Conservation (phyloP, 2,888 invertebrate species). For the Limenitis camilla region DNA sequence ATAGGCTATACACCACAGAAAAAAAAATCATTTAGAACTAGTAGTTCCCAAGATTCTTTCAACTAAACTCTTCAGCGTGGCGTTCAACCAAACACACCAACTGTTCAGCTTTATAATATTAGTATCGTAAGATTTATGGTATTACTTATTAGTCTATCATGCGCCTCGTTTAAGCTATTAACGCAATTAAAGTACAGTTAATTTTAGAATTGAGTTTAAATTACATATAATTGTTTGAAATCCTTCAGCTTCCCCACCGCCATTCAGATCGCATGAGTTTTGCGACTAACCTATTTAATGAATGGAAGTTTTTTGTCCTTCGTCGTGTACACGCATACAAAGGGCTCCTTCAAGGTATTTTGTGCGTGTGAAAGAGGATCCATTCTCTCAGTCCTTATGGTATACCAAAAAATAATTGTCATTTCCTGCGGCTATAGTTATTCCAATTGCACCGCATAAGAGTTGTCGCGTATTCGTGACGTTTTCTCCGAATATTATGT, state of each 20-base stretch:
- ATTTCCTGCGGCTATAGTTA: slow-evolving; percentile 68
- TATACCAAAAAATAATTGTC: slow-evolving; percentile 71
- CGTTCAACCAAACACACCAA: too few species aligned
- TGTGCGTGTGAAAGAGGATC: slow-evolving; percentile 68
- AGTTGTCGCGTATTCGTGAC: slow-evolving; percentile 35
- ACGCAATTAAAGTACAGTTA: not conserved
- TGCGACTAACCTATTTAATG: slow-evolving; percentile 71
- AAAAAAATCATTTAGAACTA: too few species aligned
- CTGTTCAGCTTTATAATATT: too few species aligned
- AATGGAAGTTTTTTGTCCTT: slow-evolving; percentile 66
- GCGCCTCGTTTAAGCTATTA: slow-evolving; percentile 7
- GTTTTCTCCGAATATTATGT: slow-evolving; percentile 40
- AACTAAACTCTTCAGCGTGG: too few species aligned
- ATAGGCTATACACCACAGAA: too few species aligned
- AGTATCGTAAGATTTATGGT: slow-evolving; percentile 16
- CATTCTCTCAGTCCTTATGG: slow-evolving; percentile 61
- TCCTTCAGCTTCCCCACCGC: slow-evolving; percentile 12
- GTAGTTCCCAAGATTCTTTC: too few species aligned
- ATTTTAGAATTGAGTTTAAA: slow-evolving; percentile 12
- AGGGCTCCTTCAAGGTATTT: slow-evolving; percentile 64
- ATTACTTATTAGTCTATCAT: slow-evolving; percentile 24
- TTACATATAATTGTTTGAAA: slow-evolving; percentile 6
- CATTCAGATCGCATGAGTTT: slow-evolving; percentile 33
- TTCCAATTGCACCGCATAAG: slow-evolving; percentile 29
- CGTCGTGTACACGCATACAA: slow-evolving; percentile 50